These are phyloP conservation scores for Naso thynnoides DNA, from an alignment of 2,797 vertebrate genomes.

Conservation along the genomic window DNA sequence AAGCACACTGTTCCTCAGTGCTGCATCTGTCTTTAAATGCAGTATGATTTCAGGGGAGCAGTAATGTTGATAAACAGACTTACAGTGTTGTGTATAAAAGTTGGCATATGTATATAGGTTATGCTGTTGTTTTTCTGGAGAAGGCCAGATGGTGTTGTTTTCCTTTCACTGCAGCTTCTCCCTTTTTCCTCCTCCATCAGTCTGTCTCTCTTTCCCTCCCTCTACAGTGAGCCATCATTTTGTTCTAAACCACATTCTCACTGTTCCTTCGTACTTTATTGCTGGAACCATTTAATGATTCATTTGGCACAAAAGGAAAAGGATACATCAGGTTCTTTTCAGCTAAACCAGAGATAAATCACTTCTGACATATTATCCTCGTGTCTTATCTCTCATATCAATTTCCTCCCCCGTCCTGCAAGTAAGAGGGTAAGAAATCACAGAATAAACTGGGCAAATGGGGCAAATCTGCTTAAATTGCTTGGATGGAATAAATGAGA, in stretches of 20 bases:
- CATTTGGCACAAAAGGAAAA: slow-evolving; percentile 55
- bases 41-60: not conserved
- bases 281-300: slow-evolving; percentile 56
- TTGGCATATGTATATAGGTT: slow-evolving; percentile 32
- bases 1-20: not conserved
- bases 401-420: slow-evolving; percentile 26
- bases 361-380: slow-evolving; percentile 52
- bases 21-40: slow-evolving; percentile 4
- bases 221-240: slow-evolving; percentile 38
- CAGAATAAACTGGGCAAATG: slow-evolving; percentile 69
- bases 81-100: slow-evolving; percentile 9
- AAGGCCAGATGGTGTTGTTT: slow-evolving; percentile 47
- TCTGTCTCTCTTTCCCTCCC: slow-evolving; percentile 13
- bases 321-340: slow-evolving; percentile 30
- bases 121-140: slow-evolving; percentile 22
- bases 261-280: slow-evolving; percentile 43
- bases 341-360: slow-evolving; percentile 43
- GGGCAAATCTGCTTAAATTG: slow-evolving; percentile 68
- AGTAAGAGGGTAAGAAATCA: slow-evolving; percentile 62
- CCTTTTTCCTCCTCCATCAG: slow-evolving; percentile 5
- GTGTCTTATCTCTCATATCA: slow-evolving; percentile 49
- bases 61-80: slow-evolving; percentile 20
- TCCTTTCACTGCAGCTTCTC: slow-evolving; percentile 22
- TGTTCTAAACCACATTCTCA: slow-evolving; percentile 29
- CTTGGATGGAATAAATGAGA: slow-evolving; percentile 74